Percentiles rank a stretch among this genome's conserved stretches.
Evolutionary conservation across 2,797 vertebrate species (phyloP).

Genomic region (Choloepus didactylus): DNA sequence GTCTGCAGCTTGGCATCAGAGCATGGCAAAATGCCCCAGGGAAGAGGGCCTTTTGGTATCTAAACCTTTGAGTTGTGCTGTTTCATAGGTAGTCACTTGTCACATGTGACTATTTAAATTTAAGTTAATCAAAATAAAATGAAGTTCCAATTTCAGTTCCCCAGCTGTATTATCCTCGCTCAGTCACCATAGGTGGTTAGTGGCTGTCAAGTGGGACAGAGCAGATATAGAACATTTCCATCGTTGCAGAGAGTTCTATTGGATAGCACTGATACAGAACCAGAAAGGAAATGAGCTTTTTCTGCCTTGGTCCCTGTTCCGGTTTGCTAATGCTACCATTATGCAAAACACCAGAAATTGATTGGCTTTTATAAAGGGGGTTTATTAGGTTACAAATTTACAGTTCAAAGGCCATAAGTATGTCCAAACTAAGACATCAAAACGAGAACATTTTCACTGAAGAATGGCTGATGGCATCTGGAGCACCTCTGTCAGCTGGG

Average conservation of each 20-base stretch:
- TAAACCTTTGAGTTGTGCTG: background rate
- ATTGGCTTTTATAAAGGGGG: no score
- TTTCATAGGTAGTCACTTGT: background rate
- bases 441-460: no score
- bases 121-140: background rate
- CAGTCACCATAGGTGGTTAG: background rate
- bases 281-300: background rate
- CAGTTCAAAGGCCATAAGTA: no score
- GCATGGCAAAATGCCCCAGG: background rate
- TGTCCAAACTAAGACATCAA: no score
- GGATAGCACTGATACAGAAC: no score
- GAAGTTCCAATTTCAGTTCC: background rate
- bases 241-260: background rate
- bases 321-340: no score
- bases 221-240: no score
- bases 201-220: background rate
- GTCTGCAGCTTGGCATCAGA: background rate
- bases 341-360: no score
- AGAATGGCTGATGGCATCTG: no score
- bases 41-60: background rate
- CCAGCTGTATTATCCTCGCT: background rate
- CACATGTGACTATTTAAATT: background rate
- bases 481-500: no score
- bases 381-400: no score
- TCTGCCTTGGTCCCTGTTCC: no score